Percentiles rank a stretch among this genome's conserved stretches.
Evolutionary conservation across 92 coral and sea anemone genomes (phyloP).

Genomic region (Porites divaricata): DNA sequence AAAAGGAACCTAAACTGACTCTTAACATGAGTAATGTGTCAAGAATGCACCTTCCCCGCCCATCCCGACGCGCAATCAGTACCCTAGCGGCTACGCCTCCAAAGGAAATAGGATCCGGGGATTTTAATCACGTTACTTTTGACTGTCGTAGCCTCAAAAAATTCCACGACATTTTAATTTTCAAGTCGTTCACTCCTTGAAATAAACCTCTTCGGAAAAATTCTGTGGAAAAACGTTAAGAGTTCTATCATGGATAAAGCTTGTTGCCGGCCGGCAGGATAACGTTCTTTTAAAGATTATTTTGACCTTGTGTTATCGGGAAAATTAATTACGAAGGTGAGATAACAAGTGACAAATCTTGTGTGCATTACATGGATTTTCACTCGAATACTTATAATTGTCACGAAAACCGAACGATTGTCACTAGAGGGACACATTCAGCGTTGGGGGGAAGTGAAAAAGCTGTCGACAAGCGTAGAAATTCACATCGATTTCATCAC

Average conservation of each 20-base stretch:
- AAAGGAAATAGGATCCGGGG: background rate
- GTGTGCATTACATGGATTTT: background rate
- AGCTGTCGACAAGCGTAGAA: no score
- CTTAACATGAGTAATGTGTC: conserved; percentile 6
- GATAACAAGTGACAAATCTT: background rate
- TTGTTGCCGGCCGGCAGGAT: background rate
- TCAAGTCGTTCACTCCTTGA: background rate
- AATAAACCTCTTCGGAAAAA: background rate
- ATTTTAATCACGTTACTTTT: background rate
- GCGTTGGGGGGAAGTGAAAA: no score
- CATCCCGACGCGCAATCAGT: background rate
- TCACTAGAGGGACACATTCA: background rate
- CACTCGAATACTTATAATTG: no score
- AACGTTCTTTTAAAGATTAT: background rate
- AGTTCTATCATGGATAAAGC: background rate
- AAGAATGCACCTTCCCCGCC: conserved; percentile 17
- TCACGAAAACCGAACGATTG: background rate
- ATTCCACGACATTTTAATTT: background rate
- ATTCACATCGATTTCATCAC: no score
- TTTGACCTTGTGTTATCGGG: conserved; percentile 1
- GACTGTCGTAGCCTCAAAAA: no score
- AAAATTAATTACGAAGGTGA: background rate
- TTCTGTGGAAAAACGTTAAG: background rate
- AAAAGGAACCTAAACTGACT: background rate
- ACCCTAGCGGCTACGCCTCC: background rate